Evolutionary conservation across 2,888 invertebrate genomes (phyloP), one percentile per base, ranked within the genome.

Genomic region (Idaea aversata): DNA sequence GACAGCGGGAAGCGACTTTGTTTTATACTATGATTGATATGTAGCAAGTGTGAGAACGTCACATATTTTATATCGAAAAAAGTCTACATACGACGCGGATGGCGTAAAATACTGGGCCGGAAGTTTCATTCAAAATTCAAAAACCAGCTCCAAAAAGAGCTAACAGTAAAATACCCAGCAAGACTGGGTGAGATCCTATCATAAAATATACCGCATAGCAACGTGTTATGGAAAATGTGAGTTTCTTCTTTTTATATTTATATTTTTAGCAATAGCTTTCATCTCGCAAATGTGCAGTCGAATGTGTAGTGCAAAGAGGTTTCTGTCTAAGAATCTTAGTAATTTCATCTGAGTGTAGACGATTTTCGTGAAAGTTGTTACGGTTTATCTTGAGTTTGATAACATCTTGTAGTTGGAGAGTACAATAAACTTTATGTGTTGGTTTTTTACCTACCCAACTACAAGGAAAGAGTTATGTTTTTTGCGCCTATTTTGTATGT

Each of bases 281-380:
- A 35, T 59, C 59, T 25, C 34, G 15, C 59, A 59, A 63, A 62
- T 58, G 63, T 58, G 57, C 58, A 59, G 57, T 65, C 68, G 59
- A 65, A 66, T 66, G 67, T 65, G 67, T 62, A 61, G 66, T 63
- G 59, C 60, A 60, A 62, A 67, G 64, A 67, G 67, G 57, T 70
- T 68, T 66, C 62, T 66, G 34, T 67, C 63, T 65, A 36, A 68
- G 70, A 67, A 67, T 65, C 34, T 67, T 60, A 63, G 63, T 71
- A 66, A 70, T 72, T 67, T 69, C 64, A 68, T 66, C 67, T 67
- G 61, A 66, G 65, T 67, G 71, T 65, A 67, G 70, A 74, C 72
- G 66, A 68, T 71, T 67, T 67, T 71, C 71, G 61, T 65, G 66
- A 70, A 67, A 70, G 67, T 69, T 71, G 67, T 64, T 61, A 65